phyloP scores from a whole-genome alignment of 2,888 invertebrate genomes.

The Quadriops clusia region DNA sequence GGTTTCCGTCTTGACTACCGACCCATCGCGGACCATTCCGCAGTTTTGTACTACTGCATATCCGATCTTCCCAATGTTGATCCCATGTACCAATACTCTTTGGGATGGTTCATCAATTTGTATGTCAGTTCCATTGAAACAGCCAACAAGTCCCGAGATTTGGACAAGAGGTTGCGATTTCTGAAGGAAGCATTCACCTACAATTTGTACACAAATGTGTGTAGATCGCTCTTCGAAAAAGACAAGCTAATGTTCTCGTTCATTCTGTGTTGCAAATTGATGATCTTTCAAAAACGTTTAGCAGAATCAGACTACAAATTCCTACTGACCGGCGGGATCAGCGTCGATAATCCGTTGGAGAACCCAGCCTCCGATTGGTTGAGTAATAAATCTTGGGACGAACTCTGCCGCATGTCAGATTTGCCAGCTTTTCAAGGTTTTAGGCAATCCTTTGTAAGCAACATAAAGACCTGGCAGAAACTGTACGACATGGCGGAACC shows the following conservation, averaged over 20 bases:
- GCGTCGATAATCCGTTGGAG: slow-evolving; percentile 48
- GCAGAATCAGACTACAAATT: slow-evolving; percentile 53
- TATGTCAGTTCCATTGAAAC: slow-evolving; percentile 67
- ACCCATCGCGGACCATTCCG: slow-evolving; percentile 68
- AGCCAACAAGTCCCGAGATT: slow-evolving; percentile 57
- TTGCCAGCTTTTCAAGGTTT: slow-evolving; percentile 44
- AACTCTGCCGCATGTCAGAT: slow-evolving; percentile 54
- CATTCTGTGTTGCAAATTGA: slow-evolving; percentile 61
- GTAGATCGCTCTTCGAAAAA: slow-evolving; percentile 74
- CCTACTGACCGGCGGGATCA: slow-evolving; percentile 65
- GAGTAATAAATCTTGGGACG: slow-evolving; percentile 65
- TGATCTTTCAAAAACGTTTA: slow-evolving; percentile 46
- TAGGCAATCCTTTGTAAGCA: slow-evolving; percentile 41
- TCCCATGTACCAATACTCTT: slow-evolving; percentile 82
- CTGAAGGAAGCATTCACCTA: slow-evolving; percentile 66
- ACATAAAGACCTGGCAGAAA: slow-evolving; percentile 47
- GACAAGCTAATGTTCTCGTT: slow-evolving; percentile 77
- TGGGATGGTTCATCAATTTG: slow-evolving; percentile 76
- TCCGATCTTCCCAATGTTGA: slow-evolving; percentile 74
- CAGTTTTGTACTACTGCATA: slow-evolving; percentile 70
- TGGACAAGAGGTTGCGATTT: slow-evolving; percentile 57
- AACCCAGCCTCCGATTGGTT: slow-evolving; percentile 62
- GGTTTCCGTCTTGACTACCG: slow-evolving; percentile 61
- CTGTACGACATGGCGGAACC: slow-evolving; percentile 59
- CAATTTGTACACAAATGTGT: slow-evolving; percentile 69